Percentiles rank a stretch among this genome's conserved stretches.
phyloP scores from a whole-genome alignment of 2,113 vertebrate genomes.

The Petromus typicus region DNA sequence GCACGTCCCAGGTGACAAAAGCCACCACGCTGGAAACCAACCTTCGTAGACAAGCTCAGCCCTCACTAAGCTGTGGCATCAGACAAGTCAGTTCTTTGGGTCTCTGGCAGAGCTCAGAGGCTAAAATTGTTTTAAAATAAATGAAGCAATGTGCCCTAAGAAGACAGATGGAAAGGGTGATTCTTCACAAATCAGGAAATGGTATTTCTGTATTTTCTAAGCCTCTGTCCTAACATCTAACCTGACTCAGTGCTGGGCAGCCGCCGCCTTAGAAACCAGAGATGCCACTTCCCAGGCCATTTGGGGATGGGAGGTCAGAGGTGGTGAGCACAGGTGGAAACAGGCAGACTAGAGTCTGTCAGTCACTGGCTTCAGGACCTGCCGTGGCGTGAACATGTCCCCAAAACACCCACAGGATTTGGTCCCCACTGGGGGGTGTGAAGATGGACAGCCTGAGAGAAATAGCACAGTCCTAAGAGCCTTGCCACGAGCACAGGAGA shows the following conservation, averaged over 20 bases:
- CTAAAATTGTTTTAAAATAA: constrained; percentile 15
- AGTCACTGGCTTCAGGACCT: too few species aligned
- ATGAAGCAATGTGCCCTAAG: neutral
- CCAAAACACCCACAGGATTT: too few species aligned
- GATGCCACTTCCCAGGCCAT: neutral
- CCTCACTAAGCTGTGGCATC: constrained; percentile 1
- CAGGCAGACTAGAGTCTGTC: neutral
- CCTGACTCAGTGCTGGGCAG: neutral
- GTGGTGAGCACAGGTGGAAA: neutral
- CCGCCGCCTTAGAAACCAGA: neutral
- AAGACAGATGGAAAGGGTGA: neutral
- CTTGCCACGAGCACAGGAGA: too few species aligned
- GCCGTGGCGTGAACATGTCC: neutral
- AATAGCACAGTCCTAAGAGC: too few species aligned
- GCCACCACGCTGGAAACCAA: accelerated
- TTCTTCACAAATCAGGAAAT: neutral
- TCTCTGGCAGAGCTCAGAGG: accelerated
- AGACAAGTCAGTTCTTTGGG: neutral
- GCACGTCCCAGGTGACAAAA: neutral
- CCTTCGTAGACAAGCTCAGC: constrained; percentile 53
- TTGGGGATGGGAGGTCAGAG: neutral
- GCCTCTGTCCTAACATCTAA: neutral
- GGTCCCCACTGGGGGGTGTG: neutral
- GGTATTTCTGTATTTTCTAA: neutral
- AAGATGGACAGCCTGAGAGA: accelerated